Evolutionary conservation across 2,113 vertebrate species (phyloP).

Genomic region (Kryptolebias marmoratus): DNA sequence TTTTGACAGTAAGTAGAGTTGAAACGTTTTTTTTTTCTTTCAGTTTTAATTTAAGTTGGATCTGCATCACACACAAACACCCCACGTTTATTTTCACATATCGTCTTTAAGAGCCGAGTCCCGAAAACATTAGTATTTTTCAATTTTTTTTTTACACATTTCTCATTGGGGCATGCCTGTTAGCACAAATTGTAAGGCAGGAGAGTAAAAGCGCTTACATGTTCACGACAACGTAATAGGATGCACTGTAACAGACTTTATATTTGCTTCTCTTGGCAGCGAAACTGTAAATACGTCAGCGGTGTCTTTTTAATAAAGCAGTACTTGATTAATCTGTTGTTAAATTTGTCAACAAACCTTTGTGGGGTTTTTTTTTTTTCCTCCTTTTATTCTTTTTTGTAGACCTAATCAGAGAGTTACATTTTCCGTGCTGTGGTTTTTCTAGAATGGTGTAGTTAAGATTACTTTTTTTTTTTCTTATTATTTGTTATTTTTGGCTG

Average conservation of each 20-base stretch:
- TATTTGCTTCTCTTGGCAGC: conserved; percentile 66
- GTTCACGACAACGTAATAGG: conserved; percentile 35
- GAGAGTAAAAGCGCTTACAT: conserved; percentile 23
- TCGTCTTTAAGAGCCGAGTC: conserved; percentile 31
- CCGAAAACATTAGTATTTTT: conserved; percentile 54
- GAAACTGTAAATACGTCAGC: conserved; percentile 69
- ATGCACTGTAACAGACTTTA: conserved; percentile 63
- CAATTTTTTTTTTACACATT: conserved; percentile 47
- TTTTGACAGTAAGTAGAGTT: conserved; percentile 23
- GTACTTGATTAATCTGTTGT: conserved; percentile 58
- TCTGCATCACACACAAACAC: conserved; percentile 25
- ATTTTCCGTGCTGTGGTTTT: conserved; percentile 83
- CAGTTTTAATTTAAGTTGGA: conserved; percentile 43
- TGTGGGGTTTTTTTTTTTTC: conserved; percentile 46
- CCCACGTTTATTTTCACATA: conserved; percentile 24
- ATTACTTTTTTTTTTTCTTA: conserved; percentile 54
- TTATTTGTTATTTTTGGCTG: conserved; percentile 45
- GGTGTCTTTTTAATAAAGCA: conserved; percentile 61
- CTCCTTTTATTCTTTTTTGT: conserved; percentile 37
- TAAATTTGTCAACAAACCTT: conserved; percentile 60
- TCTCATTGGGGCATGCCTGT: conserved; percentile 43
- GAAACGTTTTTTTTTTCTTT: conserved; percentile 22
- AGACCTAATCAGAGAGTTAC: conserved; percentile 74
- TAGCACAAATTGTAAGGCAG: conserved; percentile 37
- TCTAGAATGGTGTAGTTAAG: conserved; percentile 75